These are phyloP conservation scores for Drosophila falleni DNA, from an alignment of 2,888 invertebrate genomes.

Conservation along the genomic window DNA sequence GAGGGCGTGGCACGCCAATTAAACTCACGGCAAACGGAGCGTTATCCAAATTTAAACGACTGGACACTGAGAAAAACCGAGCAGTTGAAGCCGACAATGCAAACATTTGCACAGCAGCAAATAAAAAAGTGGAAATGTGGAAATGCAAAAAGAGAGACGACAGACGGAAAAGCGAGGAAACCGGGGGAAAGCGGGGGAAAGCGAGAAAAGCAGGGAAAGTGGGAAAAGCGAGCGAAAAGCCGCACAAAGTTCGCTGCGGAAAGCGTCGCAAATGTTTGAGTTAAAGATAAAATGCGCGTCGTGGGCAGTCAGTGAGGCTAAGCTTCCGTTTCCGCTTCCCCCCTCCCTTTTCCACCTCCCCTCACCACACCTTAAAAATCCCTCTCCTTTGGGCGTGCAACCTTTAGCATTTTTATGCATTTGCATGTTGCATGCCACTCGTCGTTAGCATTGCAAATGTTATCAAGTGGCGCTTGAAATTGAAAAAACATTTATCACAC, in stretches of 20 bases:
- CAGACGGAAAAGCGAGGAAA: slow-evolving; percentile 16
- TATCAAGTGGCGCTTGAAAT: slow-evolving; percentile 57
- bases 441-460: slow-evolving; percentile 68
- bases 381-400: not conserved
- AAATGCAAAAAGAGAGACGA: not conserved
- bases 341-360: not conserved
- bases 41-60: slow-evolving; percentile 32
- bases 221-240: slow-evolving; percentile 38
- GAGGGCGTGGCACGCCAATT: slow-evolving; percentile 45
- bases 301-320: slow-evolving; percentile 40
- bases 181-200: not conserved
- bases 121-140: slow-evolving; percentile 3
- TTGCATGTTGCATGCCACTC: slow-evolving; percentile 32
- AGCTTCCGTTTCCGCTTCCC: slow-evolving; percentile 68
- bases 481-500: slow-evolving; percentile 21
- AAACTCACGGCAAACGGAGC: slow-evolving; percentile 30
- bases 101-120: slow-evolving; percentile 52
- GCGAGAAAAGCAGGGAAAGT: slow-evolving; percentile 1
- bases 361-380: not conserved
- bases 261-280: slow-evolving; percentile 65
- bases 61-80: slow-evolving; percentile 5
- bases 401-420: slow-evolving; percentile 35
- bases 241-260: slow-evolving; percentile 45
- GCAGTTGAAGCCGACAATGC: slow-evolving; percentile 54
- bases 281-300: slow-evolving; percentile 62